Evolutionary conservation across 2,888 invertebrate species (phyloP).

Genomic region (Eristalinus aeneus): DNA sequence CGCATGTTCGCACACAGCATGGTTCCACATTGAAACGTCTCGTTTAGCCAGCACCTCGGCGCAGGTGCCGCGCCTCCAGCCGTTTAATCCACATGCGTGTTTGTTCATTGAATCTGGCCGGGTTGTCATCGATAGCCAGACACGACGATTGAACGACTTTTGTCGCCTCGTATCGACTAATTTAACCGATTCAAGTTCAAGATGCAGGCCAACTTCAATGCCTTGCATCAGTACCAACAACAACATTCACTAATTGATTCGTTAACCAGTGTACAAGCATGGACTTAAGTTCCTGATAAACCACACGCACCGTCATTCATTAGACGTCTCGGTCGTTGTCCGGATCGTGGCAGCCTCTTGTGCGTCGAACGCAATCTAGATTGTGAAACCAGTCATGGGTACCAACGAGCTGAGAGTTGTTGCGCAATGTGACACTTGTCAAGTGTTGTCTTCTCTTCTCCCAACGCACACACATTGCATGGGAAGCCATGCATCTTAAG

Average conservation of each 20-base stretch:
- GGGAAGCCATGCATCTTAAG: neutral
- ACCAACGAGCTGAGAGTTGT: constrained; percentile 24
- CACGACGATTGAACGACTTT: constrained; percentile 50
- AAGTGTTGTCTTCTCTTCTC: neutral
- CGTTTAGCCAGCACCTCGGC: neutral
- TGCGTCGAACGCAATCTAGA: constrained; percentile 61
- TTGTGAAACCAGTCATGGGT: constrained; percentile 45
- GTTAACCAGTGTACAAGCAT: constrained; percentile 53
- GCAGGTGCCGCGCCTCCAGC: constrained; percentile 56
- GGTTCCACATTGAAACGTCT: neutral
- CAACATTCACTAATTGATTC: constrained; percentile 60
- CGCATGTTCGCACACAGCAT: constrained; percentile 40
- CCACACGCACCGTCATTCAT: constrained; percentile 59
- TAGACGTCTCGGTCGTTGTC: neutral
- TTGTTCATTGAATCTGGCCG: constrained; percentile 46
- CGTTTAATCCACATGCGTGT: constrained; percentile 42
- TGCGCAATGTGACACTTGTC: constrained; percentile 31
- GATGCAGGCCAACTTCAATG: constrained; percentile 46
- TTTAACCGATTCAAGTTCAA: constrained; percentile 62
- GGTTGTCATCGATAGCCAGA: constrained; percentile 44
- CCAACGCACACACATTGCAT: neutral
- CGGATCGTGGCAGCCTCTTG: constrained; percentile 2
- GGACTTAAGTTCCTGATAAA: constrained; percentile 57
- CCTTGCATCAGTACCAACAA: constrained; percentile 35
- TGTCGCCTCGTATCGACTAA: constrained; percentile 36